A percentile compares a stretch with the other conserved stretches of the same genome.
Evolutionary conservation across 2,113 vertebrate genomes (phyloP).

Genomic region (Cochlearius cochlearius): DNA sequence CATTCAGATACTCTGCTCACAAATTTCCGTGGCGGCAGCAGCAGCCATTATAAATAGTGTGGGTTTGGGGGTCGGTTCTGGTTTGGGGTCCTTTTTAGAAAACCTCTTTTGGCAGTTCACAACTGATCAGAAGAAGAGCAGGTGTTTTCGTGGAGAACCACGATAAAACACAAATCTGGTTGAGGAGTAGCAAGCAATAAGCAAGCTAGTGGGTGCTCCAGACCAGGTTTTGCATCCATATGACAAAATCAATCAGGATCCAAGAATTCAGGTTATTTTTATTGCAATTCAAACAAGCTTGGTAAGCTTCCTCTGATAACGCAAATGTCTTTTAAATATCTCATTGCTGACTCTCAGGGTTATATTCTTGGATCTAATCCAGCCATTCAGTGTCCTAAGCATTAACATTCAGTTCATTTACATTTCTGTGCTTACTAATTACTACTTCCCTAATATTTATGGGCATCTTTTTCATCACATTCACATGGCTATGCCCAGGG

Average conservation of each 20-base stretch:
- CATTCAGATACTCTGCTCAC: not conserved
- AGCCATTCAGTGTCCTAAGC: not conserved
- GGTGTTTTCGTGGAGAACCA: not conserved
- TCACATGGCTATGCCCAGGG: not conserved
- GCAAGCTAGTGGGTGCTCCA: not conserved
- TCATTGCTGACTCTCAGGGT: not conserved
- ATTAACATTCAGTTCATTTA: not conserved
- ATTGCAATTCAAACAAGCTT: not conserved
- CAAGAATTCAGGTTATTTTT: not conserved
- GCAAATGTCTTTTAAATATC: not conserved
- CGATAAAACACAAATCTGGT: not conserved
- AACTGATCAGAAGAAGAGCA: not conserved
- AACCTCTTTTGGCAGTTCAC: not conserved
- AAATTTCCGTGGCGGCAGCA: not conserved
- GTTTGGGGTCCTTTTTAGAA: not conserved
- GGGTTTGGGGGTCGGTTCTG: not conserved
- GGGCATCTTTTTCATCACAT: not conserved
- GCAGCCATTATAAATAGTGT: not conserved
- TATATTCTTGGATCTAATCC: not conserved
- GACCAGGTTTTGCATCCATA: not conserved
- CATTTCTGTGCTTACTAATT: not conserved
- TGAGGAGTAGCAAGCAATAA: not conserved
- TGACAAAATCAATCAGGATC: not conserved
- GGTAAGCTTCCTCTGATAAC: not conserved
- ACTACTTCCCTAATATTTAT: not conserved